Conservation (phyloP, 1,140 invertebrate genomes). For the Capitella teleta region DNA sequence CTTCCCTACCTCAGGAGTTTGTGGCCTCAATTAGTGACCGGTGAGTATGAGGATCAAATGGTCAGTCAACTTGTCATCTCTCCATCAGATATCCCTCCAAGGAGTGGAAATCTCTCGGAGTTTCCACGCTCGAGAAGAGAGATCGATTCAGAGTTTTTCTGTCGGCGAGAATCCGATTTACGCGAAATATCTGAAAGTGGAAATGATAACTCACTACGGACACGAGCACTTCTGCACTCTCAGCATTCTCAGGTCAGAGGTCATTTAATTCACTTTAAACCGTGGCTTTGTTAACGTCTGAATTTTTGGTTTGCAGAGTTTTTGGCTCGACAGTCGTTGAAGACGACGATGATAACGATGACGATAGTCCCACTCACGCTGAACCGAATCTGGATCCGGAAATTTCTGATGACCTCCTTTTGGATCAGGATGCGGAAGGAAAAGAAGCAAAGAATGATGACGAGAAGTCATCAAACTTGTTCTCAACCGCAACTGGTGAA, state of each 20-base stretch:
- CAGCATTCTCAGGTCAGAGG: slow-evolving; percentile 49
- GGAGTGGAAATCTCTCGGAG: slow-evolving; percentile 81
- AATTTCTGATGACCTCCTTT: too few species aligned
- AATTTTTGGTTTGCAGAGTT: too few species aligned
- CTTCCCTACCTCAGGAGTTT: slow-evolving; percentile 87
- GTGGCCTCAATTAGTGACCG: slow-evolving; percentile 63
- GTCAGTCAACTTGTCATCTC: background rate
- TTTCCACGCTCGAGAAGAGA: slow-evolving; percentile 74
- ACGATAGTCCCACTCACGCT: too few species aligned
- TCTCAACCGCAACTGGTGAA: too few species aligned
- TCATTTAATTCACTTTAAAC: too few species aligned
- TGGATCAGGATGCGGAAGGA: too few species aligned
- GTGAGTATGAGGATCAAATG: slow-evolving; percentile 15
- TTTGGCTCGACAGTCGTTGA: too few species aligned
- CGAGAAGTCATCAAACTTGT: too few species aligned
- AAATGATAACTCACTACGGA: slow-evolving; percentile 85
- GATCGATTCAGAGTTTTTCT: slow-evolving; percentile 76
- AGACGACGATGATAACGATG: too few species aligned
- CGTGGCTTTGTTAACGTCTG: too few species aligned
- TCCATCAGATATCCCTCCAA: slow-evolving; percentile 65
- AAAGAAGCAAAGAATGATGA: too few species aligned
- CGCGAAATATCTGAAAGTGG: slow-evolving; percentile 76
- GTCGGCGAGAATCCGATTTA: slow-evolving; percentile 63
- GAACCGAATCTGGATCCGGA: too few species aligned
- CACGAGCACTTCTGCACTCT: slow-evolving; percentile 95